Base-by-base conservation (phyloP, 2,113 vertebrate genomes). In the Scortum barcoo region DNA sequence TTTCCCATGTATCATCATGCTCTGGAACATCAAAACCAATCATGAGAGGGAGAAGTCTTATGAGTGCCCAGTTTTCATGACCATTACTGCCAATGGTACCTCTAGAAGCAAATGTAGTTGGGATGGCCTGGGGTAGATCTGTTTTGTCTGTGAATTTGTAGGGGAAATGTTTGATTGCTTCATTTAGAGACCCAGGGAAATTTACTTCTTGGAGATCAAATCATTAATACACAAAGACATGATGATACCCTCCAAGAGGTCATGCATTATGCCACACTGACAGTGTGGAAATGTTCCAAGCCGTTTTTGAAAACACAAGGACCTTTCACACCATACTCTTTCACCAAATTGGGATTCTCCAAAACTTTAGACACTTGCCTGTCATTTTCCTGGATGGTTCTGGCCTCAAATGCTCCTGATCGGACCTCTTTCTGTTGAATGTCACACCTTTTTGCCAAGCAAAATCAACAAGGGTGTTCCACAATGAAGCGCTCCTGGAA, bases 261-360 rank as follows among this genome's bases (percentile, higher is more conserved):
- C 66, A 78, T 69, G 76, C 22, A 69, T 33, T 24, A 78, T 68
- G 53, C 60, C 76, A 78, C 42, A 42, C 5, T 40, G 14, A n/a
- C 24, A 48, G 44, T 17, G 30, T 69, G 44, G 24, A 79, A 79
- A 33, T 79, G 33, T 54, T 42, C n/a, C n/a, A n/a, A n/a, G n/a
- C n/a, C n/a, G n/a, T n/a, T n/a, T n/a, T n/a, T n/a, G n/a, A n/a
- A n/a, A n/a, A n/a, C n/a, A n/a, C n/a, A n/a, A 30, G 10, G 9
- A 42, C 44, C 13, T 78, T 70, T 78, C n/a, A 78, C 76, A 53
- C 66, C 67, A 71, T 70, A 61, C 13, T 70, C n/a, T 70, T 61
- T 78, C 40, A 48, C 22, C 42, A 69, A 4, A 58, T 46, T 58
- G 4, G n/a, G 62, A 67, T 68, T 19, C 50, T 46, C 17, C 48